Evolutionary conservation across 2,113 vertebrate genomes (phyloP).

Genomic region (Copsychus sechellarum): DNA sequence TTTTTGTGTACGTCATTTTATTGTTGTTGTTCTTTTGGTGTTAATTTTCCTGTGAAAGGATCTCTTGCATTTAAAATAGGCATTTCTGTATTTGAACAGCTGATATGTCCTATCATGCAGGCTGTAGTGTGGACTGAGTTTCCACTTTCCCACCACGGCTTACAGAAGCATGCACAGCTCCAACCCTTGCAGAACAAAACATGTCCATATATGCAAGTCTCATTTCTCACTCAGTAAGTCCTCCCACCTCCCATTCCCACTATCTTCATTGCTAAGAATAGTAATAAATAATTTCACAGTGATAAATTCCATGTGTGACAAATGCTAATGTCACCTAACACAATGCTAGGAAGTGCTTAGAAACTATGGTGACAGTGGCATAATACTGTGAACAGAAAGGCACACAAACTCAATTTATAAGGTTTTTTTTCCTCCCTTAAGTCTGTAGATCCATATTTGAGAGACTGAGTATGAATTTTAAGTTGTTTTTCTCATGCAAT

Average conservation of each 20-base stretch:
- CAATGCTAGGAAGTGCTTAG: conserved; percentile 28
- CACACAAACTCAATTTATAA: conserved; percentile 5
- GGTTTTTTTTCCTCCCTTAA: background rate
- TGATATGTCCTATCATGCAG: background rate
- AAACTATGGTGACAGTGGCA: conserved; percentile 46
- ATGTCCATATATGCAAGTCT: conserved; percentile 9
- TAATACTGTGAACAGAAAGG: conserved; percentile 36
- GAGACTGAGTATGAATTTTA: background rate
- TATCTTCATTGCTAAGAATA: conserved; percentile 59
- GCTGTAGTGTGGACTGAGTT: background rate
- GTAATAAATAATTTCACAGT: conserved; percentile 61
- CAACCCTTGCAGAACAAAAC: background rate
- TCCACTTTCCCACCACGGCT: background rate
- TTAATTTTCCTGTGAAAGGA: background rate
- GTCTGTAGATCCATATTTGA: background rate
- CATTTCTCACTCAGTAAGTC: conserved; percentile 6
- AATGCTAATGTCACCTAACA: conserved; percentile 55
- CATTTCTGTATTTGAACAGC: background rate
- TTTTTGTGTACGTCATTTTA: background rate
- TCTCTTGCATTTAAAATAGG: background rate
- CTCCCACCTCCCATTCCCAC: background rate
- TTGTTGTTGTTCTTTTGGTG: background rate
- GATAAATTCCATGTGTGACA: conserved; percentile 57
- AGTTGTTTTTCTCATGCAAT: background rate
- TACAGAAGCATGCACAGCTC: background rate